phyloP scores from a whole-genome alignment of 2,797 vertebrate genomes.

The Phoxinus dragarum region DNA sequence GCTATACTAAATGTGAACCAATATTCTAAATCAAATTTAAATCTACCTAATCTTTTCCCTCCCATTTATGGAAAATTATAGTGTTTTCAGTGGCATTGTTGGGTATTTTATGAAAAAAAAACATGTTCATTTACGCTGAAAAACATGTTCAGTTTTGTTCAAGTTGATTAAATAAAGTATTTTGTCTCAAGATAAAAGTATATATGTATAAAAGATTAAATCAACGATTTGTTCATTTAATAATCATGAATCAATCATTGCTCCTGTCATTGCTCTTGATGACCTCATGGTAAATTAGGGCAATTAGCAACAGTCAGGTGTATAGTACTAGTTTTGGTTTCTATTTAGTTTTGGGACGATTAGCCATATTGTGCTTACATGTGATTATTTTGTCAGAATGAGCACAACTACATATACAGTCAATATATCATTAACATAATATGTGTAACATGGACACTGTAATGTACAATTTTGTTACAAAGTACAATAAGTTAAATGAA shows the following conservation, averaged over 20 bases:
- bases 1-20: background rate
- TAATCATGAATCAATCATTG: background rate
- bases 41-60: background rate
- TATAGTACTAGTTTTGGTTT: background rate
- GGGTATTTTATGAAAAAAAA: too few species aligned
- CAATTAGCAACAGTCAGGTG: background rate
- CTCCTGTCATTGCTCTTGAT: background rate
- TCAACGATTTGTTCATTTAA: background rate
- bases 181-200: background rate
- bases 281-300: background rate
- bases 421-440: background rate
- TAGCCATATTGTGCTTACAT: background rate
- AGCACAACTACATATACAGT: background rate
- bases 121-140: background rate
- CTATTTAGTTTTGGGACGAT: background rate
- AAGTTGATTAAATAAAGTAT: background rate
- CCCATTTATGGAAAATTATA: background rate
- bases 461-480: background rate
- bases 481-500: background rate
- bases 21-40: background rate
- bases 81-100: background rate
- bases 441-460: slow-evolving; percentile 8
- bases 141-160: background rate
- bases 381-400: background rate
- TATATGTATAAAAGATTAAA: background rate